Base-by-base conservation (phyloP, 1,140 invertebrate genomes). In the Pinna nobilis region DNA sequence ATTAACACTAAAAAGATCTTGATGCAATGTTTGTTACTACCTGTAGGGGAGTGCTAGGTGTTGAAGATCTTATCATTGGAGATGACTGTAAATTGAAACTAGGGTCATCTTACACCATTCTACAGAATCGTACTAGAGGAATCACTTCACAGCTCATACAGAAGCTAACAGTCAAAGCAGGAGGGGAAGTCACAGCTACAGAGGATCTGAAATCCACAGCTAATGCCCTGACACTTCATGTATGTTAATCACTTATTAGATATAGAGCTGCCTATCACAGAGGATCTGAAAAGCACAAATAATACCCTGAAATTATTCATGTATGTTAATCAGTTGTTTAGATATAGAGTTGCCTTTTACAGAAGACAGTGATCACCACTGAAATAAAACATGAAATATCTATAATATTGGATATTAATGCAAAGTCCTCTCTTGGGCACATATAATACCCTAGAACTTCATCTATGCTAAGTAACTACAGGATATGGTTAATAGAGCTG, bases 151-250 rank as follows among this genome's bases (percentile, higher is more conserved):
- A 77, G 49, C 57, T 63, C 20, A 76, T 85, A 44, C 73, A 71
- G 9, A 57, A 61, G 18, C 50, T 85, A 3, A 82, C 77, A 15
- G 82, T 85, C 7, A 76, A 73, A n/a, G 77, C 80, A 28, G 82
- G 76, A 23, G 83, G 83, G 15, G 80, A 85, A 51, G 77, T 85
- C 33, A 81, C 82, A 3, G 76, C 82, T 0, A 75, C 77, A 2
- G 69, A 78, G 30, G 82, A 80, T 39, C 63, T 82, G 3, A 65
- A 50, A 13, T 72, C 79, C 39, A 60, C 3, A 0, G 53, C 75
- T 1, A 82, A 68, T 23, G 60, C 33, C 3, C 32, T 82, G 18
- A 71, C 66, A 4, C 63, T 82, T 20, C 44, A 51, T 39, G 78
- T 80, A 55, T 39, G 44, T 63, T 18, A 3, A 6, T 20, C 20